A percentile compares a stretch with the other conserved stretches of the same genome.
These are phyloP conservation scores for Tadarida brasiliensis DNA, from an alignment of 2,797 vertebrate genomes.

Conservation along the genomic window DNA sequence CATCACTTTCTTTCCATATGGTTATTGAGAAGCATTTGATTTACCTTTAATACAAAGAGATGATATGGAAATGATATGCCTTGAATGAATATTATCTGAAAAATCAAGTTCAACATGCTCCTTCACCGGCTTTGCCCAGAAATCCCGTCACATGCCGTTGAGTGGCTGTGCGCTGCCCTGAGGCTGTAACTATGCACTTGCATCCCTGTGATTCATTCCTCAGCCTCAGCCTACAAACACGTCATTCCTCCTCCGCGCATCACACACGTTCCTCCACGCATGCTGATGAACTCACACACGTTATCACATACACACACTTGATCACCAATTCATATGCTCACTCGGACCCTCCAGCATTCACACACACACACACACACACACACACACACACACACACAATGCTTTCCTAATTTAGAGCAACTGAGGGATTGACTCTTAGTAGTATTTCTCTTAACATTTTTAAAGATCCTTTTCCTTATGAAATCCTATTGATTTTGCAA, in stretches of 20 bases:
- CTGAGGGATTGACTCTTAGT: neutral
- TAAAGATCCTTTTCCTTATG: neutral
- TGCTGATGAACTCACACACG: no score
- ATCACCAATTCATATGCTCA: neutral
- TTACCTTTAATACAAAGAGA: neutral
- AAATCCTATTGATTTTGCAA: neutral
- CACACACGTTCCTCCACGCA: neutral
- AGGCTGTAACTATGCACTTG: neutral
- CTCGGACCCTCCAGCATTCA: neutral
- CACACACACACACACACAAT: neutral
- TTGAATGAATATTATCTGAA: conserved; percentile 37
- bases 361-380: neutral
- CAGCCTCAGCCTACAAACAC: neutral
- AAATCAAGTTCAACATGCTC: conserved; percentile 28
- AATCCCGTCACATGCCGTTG: neutral
- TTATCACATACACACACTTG: neutral
- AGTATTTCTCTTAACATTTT: neutral
- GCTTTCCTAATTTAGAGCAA: neutral
- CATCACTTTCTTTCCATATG: neutral
- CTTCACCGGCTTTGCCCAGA: neutral
- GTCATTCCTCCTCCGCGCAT: neutral
- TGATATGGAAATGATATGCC: neutral
- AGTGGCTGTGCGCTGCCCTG: neutral
- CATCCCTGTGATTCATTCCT: neutral
- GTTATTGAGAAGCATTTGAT: conserved; percentile 18